Percentiles rank a stretch among this genome's conserved stretches.
These are phyloP conservation scores for Scaptomyza tumidula DNA, from an alignment of 2,888 invertebrate genomes.

Conservation along the genomic window DNA sequence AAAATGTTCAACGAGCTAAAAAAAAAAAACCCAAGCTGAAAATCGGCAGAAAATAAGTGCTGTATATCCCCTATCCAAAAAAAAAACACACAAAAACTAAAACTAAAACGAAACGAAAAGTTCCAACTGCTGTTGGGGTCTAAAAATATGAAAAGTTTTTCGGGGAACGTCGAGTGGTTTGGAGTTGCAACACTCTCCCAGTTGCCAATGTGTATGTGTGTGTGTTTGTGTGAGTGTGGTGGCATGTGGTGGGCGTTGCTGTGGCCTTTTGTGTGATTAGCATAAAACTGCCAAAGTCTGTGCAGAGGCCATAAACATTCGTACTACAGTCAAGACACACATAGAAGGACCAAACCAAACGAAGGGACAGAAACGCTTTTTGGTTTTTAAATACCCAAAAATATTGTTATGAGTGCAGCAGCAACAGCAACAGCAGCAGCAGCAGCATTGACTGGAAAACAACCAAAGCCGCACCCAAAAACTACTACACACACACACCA, in stretches of 20 bases:
- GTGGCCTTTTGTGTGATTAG: conserved; percentile 73
- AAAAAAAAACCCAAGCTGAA: conserved; percentile 50
- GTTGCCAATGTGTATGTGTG: neutral
- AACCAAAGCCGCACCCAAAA: conserved; percentile 19
- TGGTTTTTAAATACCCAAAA: conserved; percentile 70
- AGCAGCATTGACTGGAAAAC: conserved; percentile 36
- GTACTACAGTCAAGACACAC: conserved; percentile 42
- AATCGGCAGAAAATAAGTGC: conserved; percentile 54
- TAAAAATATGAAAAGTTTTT: conserved; percentile 75
- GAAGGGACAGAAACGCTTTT: conserved; percentile 35
- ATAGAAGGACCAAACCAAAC: conserved; percentile 4
- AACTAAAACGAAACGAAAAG: conserved; percentile 43
- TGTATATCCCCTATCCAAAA: conserved; percentile 29
- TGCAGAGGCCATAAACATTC: conserved; percentile 63
- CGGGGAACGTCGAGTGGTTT: conserved; percentile 39
- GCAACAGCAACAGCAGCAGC: no score
- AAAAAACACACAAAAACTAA: neutral
- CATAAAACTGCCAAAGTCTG: conserved; percentile 79
- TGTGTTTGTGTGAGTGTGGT: neutral
- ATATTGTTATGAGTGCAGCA: conserved; percentile 67
- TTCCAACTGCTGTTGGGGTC: conserved; percentile 48
- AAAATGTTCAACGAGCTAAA: conserved; percentile 74
- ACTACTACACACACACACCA: neutral
- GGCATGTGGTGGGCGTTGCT: conserved; percentile 40
- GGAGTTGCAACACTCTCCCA: conserved; percentile 9